Conservation (phyloP, 2,888 invertebrate genomes). For the Ceriagrion tenellum region DNA sequence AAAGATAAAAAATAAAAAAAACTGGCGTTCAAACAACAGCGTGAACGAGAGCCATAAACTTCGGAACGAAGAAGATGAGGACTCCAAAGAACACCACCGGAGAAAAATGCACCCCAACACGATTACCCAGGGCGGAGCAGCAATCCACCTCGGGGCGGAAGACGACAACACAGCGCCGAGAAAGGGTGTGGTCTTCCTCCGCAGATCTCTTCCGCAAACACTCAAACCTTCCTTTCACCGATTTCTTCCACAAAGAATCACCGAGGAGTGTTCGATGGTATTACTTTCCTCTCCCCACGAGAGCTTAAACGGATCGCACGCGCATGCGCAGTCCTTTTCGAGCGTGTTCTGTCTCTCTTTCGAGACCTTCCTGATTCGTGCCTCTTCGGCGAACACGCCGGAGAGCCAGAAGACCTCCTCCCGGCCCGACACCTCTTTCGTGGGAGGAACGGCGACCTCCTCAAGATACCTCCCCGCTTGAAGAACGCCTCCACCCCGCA, state of each 20-base stretch:
- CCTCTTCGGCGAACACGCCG: constrained; percentile 40
- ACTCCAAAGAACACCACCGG: not conserved
- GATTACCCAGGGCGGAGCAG: not conserved
- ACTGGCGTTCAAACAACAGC: constrained; percentile 37
- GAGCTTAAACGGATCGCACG: not conserved
- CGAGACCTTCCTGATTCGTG: not conserved
- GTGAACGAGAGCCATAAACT: constrained; percentile 51
- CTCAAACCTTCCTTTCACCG: constrained; percentile 33
- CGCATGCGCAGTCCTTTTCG: constrained; percentile 56
- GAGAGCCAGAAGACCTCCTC: not conserved
- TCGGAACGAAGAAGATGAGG: constrained; percentile 14
- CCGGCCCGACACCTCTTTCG: not conserved
- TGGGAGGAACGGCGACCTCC: not conserved
- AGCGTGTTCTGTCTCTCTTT: not conserved
- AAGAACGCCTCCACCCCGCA: not conserved
- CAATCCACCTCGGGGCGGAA: not conserved
- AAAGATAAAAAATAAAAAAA: not conserved
- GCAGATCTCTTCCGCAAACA: constrained; percentile 24
- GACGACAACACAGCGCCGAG: not conserved
- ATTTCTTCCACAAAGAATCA: constrained; percentile 47
- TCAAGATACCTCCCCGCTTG: not conserved
- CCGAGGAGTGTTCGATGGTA: constrained; percentile 25
- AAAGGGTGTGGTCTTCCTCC: constrained; percentile 45
- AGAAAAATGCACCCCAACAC: not conserved
- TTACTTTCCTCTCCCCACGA: not conserved